A percentile compares a stretch with the other conserved stretches of the same genome.
phyloP scores from a whole-genome alignment of 2,888 invertebrate species.

The Synergus laeviventris region DNA sequence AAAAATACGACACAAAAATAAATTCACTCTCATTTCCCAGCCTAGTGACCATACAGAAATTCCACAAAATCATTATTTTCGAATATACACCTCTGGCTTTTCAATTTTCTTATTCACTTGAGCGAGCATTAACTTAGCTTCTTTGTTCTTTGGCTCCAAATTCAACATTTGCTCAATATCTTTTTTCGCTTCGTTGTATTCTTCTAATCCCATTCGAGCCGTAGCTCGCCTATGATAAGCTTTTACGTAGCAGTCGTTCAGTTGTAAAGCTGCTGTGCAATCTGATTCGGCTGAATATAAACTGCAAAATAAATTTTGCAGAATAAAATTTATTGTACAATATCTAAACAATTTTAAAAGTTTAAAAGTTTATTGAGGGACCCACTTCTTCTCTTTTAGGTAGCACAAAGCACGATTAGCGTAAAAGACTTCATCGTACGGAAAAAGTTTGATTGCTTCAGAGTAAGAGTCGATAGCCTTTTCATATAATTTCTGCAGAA shows the following conservation, averaged over 20 bases:
- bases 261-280: slow-evolving; percentile 86
- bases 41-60: neutral
- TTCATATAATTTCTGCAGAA: slow-evolving; percentile 87
- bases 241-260: slow-evolving; percentile 89
- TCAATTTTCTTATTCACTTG: slow-evolving; percentile 79
- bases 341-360: neutral
- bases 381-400: slow-evolving; percentile 87
- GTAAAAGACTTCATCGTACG: slow-evolving; percentile 87
- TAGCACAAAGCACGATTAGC: slow-evolving; percentile 93
- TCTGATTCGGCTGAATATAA: slow-evolving; percentile 86
- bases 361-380: slow-evolving; percentile 51
- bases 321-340: neutral
- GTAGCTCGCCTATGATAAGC: slow-evolving; percentile 89
- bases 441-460: slow-evolving; percentile 89
- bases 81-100: slow-evolving; percentile 76
- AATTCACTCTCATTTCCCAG: neutral
- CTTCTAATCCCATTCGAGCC: slow-evolving; percentile 84
- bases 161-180: slow-evolving; percentile 85
- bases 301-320: slow-evolving; percentile 72
- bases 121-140: slow-evolving; percentile 81
- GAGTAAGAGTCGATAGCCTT: slow-evolving; percentile 92
- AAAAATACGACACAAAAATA: neutral
- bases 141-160: slow-evolving; percentile 88
- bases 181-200: slow-evolving; percentile 83
- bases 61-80: neutral